Evolutionary conservation across 37 sponge, comb jelly and placozoan genomes (phyloP), one percentile per base, ranked within the genome.

Genomic region (Oopsacas minuta): DNA sequence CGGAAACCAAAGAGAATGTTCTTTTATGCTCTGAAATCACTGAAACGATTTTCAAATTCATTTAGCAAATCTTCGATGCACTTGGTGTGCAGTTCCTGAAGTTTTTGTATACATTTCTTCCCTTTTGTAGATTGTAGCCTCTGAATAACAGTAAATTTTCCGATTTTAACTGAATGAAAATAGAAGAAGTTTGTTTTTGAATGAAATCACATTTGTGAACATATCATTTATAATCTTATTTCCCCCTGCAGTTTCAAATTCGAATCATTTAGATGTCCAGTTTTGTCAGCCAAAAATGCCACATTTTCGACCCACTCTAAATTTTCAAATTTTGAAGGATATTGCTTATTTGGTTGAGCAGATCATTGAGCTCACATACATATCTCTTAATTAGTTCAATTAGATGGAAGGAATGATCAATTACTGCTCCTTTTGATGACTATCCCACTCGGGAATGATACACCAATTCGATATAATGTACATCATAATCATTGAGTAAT

Each of bases 391-490:
- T n/a, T 61, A 12, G 28, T 34, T 61, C 75, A 61, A 61, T 32
- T 5, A 61, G 75, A n/a, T 61, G 75, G 75, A 61, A 61, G 28
- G 7, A 61, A 61, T 61, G 75, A n/a, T 61, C 75, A 10, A 61
- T 25, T 3, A 61, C 75, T 25, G 22, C 7, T 32, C 75, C 75
- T 61, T 61, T 61, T 20, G 75, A 61, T 61, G 28, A 61, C 75
- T 34, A 61, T 61, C 75, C 28, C 30, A 61, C 75, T n/a, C 28
- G 28, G 5, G 75, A 61, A 61, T 61, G 75, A n/a, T 61, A 61
- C 30, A 61, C 75, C 20, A 61, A n/a, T n/a, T 61, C 75, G 22
- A 25, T 3, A 61, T 61, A 61, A 61, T 61, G 20, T 10, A 5
- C 28, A n/a, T 61, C 75, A 61, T 61, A 61, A 25, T 61, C 75